Evolutionary conservation across 2,888 invertebrate genomes (phyloP).

Genomic region (Parnassius smintheus): DNA sequence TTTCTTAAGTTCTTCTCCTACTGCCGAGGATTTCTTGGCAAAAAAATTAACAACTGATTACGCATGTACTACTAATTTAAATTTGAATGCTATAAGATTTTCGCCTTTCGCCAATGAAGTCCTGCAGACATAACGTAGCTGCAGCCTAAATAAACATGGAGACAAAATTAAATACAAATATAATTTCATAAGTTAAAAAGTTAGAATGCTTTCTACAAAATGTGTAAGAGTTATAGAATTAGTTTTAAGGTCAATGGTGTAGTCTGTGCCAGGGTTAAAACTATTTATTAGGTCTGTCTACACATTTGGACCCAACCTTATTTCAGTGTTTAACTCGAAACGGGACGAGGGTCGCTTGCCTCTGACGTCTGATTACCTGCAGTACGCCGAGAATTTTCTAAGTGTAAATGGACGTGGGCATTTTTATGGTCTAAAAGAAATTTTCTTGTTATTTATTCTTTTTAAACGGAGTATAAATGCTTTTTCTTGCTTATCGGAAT

Average conservation of each 20-base stretch:
- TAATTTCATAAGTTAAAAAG: too few species aligned
- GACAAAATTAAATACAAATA: too few species aligned
- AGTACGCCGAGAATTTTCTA: neutral
- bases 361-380: constrained; percentile 10
- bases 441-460: constrained; percentile 11
- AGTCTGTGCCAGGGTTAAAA: neutral
- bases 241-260: neutral
- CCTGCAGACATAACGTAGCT: too few species aligned
- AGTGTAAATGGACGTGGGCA: constrained; percentile 2
- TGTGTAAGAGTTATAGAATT: too few species aligned
- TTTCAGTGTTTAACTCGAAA: constrained; percentile 12
- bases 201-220: too few species aligned
- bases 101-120: too few species aligned
- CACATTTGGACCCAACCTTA: constrained; percentile 8
- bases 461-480: constrained; percentile 2
- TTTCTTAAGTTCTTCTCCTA: too few species aligned
- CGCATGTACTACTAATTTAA: too few species aligned
- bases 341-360: constrained; percentile 12
- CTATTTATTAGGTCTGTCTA: constrained; percentile 6
- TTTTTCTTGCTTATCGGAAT: neutral
- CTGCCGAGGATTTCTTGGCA: too few species aligned
- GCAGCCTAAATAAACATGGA: too few species aligned
- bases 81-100: too few species aligned
- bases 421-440: constrained; percentile 9
- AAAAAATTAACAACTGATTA: too few species aligned